phyloP scores from a whole-genome alignment of 2,888 invertebrate genomes.

The Macaria liturata region DNA sequence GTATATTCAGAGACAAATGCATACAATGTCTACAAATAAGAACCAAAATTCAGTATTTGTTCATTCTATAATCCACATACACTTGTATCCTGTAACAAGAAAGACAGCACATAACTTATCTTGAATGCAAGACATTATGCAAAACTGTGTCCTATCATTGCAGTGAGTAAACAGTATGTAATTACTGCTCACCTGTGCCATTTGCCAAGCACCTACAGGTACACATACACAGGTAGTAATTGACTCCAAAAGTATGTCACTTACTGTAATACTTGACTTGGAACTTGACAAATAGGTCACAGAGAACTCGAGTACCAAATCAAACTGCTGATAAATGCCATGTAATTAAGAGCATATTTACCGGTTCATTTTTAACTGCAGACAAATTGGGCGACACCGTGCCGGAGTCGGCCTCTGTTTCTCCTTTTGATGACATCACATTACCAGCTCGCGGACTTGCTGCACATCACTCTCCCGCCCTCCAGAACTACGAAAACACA shows the following conservation, averaged over 20 bases:
- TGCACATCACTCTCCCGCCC: slow-evolving; percentile 81
- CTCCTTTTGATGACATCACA: slow-evolving; percentile 84
- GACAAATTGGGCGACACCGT: slow-evolving; percentile 76
- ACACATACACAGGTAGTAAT: slow-evolving; percentile 7
- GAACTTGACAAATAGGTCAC: slow-evolving; percentile 21
- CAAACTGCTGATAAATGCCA: slow-evolving; percentile 24
- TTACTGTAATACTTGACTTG: slow-evolving; percentile 21
- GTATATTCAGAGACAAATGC: slow-evolving; percentile 3
- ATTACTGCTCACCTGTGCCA: slow-evolving; percentile 27
- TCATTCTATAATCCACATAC: too few species aligned
- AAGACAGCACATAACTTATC: slow-evolving; percentile 5
- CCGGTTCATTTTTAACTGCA: slow-evolving; percentile 78
- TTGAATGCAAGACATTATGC: slow-evolving; percentile 6
- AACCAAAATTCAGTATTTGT: background rate
- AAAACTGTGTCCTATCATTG: slow-evolving; percentile 22
- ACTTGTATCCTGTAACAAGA: too few species aligned
- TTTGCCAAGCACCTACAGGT: slow-evolving; percentile 17
- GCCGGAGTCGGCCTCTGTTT: slow-evolving; percentile 83
- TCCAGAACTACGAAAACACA: slow-evolving; percentile 64
- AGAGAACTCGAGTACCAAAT: slow-evolving; percentile 11
- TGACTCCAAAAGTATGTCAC: slow-evolving; percentile 20
- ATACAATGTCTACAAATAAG: slow-evolving; percentile 5
- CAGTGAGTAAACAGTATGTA: slow-evolving; percentile 20
- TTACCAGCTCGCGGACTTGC: slow-evolving; percentile 71
- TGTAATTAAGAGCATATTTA: slow-evolving; percentile 41